A percentile compares a stretch with the other conserved stretches of the same genome.
phyloP scores from a whole-genome alignment of 2,888 invertebrate species.

The Campaea margaritaria region DNA sequence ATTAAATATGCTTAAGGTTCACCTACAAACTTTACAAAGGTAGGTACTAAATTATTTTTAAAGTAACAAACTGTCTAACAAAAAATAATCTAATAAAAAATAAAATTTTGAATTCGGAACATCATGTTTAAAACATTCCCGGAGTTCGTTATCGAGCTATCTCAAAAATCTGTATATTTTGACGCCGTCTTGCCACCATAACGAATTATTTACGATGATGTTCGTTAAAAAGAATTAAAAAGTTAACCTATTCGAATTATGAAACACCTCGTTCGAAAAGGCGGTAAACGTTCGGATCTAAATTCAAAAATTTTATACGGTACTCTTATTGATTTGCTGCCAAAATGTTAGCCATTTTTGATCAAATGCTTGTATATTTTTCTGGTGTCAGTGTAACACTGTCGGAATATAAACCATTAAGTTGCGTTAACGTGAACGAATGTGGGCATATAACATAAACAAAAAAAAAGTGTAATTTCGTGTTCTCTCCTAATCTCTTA shows the following conservation, averaged over 20 bases:
- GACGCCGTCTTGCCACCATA: constrained; percentile 27
- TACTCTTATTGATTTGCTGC: constrained; percentile 52
- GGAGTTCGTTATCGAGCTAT: constrained; percentile 15
- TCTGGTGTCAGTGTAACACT: no score
- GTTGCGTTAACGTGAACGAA: no score
- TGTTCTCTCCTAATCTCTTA: no score
- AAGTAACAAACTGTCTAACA: neutral
- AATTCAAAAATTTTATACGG: constrained; percentile 55
- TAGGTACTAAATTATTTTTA: no score
- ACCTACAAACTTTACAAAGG: no score
- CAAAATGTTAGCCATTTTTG: constrained; percentile 51
- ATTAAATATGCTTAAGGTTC: no score
- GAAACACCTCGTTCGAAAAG: constrained; percentile 34
- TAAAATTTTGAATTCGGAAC: constrained; percentile 8
- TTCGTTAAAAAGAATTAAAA: constrained; percentile 28
- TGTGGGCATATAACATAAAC: no score
- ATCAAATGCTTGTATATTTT: no score
- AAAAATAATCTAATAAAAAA: constrained; percentile 4
- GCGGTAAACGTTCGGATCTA: constrained; percentile 33
- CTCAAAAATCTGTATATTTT: constrained; percentile 26
- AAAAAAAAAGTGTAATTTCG: no score
- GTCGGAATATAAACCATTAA: no score
- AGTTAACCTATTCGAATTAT: constrained; percentile 26
- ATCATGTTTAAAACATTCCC: constrained; percentile 21
- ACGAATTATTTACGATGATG: constrained; percentile 27